Evolutionary conservation across 2,113 vertebrate species (phyloP).

Genomic region (Paramisgurnus dabryanus): DNA sequence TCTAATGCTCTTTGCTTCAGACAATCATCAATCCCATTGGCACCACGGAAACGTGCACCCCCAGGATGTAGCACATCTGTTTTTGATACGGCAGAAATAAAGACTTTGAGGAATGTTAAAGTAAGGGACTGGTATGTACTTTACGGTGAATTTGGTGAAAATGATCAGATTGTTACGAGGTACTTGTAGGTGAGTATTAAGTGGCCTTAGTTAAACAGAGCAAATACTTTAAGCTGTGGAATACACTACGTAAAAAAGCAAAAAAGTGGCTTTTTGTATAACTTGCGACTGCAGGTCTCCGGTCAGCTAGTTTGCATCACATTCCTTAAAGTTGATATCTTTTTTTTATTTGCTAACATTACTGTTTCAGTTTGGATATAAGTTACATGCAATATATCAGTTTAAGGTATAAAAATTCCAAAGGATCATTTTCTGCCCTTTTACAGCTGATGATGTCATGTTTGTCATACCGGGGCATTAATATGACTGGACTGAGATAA

Average conservation of each 20-base stretch:
- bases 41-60: neutral
- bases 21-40: conserved; percentile 41
- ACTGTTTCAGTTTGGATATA: conserved; percentile 56
- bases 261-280: conserved; percentile 58
- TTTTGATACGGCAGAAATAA: conserved; percentile 17
- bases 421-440: conserved; percentile 34
- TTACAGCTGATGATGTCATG: conserved; percentile 32
- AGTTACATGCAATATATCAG: conserved; percentile 35
- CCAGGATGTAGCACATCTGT: neutral
- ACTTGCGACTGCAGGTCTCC: conserved; percentile 78
- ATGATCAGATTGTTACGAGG: conserved; percentile 38
- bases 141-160: conserved; percentile 23
- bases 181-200: conserved; percentile 51
- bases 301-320: conserved; percentile 72
- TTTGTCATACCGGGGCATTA: conserved; percentile 37
- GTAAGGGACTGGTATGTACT: conserved; percentile 23
- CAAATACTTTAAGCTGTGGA: conserved; percentile 21
- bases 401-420: conserved; percentile 35
- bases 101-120: neutral
- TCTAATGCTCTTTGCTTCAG: conserved; percentile 50
- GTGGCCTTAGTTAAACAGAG: conserved; percentile 42
- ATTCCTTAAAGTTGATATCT: conserved; percentile 69
- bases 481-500: conserved; percentile 37
- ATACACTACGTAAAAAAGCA: conserved; percentile 60
- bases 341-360: conserved; percentile 66